Conservation (phyloP, 2,888 invertebrate species). For the Chymomyza caudatula region DNA sequence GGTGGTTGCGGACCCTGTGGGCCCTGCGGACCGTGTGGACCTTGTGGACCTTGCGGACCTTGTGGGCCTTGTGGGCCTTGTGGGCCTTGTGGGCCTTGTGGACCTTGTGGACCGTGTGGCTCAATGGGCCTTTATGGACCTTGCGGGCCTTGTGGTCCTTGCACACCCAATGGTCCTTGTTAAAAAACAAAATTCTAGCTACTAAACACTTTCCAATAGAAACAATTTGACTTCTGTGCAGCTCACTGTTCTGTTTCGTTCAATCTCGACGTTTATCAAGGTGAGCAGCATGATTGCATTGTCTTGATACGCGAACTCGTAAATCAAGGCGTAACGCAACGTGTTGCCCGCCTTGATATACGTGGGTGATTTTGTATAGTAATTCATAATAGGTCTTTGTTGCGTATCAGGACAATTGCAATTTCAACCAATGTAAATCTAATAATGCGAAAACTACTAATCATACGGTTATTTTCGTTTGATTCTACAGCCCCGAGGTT, state of each 20-base stretch:
- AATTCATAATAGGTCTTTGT: too few relatives aligned
- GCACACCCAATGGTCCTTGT: conserved; percentile 32
- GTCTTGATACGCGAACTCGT: conserved; percentile 60
- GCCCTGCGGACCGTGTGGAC: conserved; percentile 49
- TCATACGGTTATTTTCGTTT: neutral
- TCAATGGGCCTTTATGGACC: conserved; percentile 40
- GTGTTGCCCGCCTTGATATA: conserved; percentile 64
- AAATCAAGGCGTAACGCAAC: conserved; percentile 60
- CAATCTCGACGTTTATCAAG: conserved; percentile 41
- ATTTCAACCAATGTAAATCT: neutral
- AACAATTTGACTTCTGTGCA: neutral
- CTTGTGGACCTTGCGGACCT: conserved; percentile 45
- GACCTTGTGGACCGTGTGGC: conserved; percentile 49
- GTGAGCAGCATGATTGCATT: conserved; percentile 60
- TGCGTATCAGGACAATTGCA: conserved; percentile 23
- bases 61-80: conserved; percentile 61
- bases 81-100: conserved; percentile 49
- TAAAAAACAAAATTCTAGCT: conserved; percentile 5
- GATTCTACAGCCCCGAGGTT: conserved; percentile 62
- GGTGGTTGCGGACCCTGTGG: conserved; percentile 40
- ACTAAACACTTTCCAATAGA: neutral
- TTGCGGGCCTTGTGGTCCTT: conserved; percentile 33
- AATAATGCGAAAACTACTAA: neutral
- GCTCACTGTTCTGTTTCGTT: neutral
- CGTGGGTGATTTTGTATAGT: too few relatives aligned